Percentiles rank a stretch among this genome's conserved stretches.
phyloP scores from a whole-genome alignment of 2,113 vertebrate species.

The Paradoxurus hermaphroditus region DNA sequence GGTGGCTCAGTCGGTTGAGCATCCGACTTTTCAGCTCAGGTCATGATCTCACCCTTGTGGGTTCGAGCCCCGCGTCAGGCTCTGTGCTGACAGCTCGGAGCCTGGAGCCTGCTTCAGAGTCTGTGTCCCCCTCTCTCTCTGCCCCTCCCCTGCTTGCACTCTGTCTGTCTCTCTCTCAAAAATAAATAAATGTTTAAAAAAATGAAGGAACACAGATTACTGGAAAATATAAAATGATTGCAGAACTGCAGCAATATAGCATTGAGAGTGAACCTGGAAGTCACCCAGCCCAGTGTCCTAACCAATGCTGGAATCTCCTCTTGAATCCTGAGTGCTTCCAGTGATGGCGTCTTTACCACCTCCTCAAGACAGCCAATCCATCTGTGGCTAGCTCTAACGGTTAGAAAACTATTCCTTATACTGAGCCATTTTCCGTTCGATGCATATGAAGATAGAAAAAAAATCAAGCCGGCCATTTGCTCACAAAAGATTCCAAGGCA shows the following conservation, averaged over 20 bases:
- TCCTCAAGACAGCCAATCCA: background rate
- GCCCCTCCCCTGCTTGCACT: too few species aligned
- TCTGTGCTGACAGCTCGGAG: too few species aligned
- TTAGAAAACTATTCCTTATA: constrained; percentile 3
- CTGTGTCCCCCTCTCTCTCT: too few species aligned
- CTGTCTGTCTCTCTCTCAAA: too few species aligned
- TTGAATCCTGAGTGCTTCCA: background rate
- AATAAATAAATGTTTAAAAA: too few species aligned
- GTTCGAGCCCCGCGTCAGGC: too few species aligned
- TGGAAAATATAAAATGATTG: constrained; percentile 4
- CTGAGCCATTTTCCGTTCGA: constrained; percentile 18
- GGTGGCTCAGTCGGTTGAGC: too few species aligned
- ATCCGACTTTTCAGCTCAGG: too few species aligned
- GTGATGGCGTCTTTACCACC: background rate
- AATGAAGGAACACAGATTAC: background rate
- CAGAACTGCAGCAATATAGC: background rate
- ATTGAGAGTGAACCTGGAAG: background rate
- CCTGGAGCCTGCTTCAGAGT: too few species aligned
- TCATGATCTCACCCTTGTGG: too few species aligned
- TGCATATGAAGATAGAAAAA: constrained; percentile 34
- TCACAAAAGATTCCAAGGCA: constrained; percentile 44
- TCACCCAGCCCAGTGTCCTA: background rate
- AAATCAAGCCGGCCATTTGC: constrained; percentile 36
- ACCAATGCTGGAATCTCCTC: background rate
- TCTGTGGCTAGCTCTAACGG: background rate